A percentile compares a stretch with the other conserved stretches of the same genome.
Conservation (phyloP, 2,888 invertebrate genomes). For the Automeris io region DNA sequence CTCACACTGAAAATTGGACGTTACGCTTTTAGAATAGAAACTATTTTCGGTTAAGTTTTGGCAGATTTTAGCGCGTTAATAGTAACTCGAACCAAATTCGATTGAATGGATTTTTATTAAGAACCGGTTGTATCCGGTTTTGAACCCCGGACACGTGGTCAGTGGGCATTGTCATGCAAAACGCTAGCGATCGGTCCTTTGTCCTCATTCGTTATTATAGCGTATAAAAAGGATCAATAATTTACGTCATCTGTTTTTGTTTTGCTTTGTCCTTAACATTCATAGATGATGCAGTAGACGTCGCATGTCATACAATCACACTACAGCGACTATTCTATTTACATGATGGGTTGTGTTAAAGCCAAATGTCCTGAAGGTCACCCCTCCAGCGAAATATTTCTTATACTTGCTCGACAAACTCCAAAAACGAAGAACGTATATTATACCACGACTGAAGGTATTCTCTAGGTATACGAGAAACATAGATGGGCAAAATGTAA, state of each 20-base stretch:
- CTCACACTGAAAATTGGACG: not conserved
- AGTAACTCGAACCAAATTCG: conserved; percentile 46
- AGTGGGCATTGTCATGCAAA: conserved; percentile 56
- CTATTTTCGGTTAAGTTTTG: not conserved
- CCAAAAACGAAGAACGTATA: too few species aligned
- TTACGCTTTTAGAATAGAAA: not conserved
- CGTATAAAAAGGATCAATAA: conserved; percentile 5
- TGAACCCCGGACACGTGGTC: conserved; percentile 68
- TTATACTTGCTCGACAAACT: too few species aligned
- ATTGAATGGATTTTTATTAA: conserved; percentile 66
- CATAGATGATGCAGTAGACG: too few species aligned
- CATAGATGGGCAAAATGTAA: too few species aligned
- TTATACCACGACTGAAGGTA: too few species aligned
- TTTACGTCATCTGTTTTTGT: conserved; percentile 4
- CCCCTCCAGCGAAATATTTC: too few species aligned
- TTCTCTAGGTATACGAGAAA: too few species aligned
- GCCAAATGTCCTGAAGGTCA: too few species aligned
- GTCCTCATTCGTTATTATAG: conserved; percentile 23
- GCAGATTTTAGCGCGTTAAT: conserved; percentile 8
- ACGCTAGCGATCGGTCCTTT: conserved; percentile 58
- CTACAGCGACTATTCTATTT: too few species aligned
- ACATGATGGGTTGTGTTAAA: too few species aligned
- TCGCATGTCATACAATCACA: too few species aligned
- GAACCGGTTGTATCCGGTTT: conserved; percentile 66
- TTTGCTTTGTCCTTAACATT: conserved; percentile 1